phyloP scores from a whole-genome alignment of 1,140 invertebrate genomes.

The Hylaeus anthracinus region DNA sequence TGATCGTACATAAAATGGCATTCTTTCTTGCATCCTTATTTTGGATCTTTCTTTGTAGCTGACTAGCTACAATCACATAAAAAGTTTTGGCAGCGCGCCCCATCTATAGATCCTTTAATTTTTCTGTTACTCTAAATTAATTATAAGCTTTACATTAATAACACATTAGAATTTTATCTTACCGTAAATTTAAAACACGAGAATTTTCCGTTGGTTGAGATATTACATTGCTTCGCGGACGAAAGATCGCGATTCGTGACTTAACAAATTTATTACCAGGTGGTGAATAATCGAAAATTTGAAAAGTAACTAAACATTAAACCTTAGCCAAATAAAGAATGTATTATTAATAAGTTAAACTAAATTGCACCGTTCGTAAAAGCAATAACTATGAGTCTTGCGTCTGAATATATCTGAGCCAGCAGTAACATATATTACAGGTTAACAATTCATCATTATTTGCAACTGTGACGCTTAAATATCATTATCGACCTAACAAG shows the following conservation, averaged over 20 bases:
- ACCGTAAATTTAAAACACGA: neutral
- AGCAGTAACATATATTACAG: conserved; percentile 40
- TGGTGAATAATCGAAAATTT: neutral
- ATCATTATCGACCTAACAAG: conserved; percentile 41
- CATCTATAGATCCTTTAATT: conserved; percentile 32
- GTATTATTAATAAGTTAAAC: conserved; percentile 36
- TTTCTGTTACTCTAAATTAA: conserved; percentile 7
- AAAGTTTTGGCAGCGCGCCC: conserved; percentile 60
- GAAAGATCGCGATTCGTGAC: conserved; percentile 7
- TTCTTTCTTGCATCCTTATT: conserved; percentile 64
- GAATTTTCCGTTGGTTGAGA: conserved; percentile 13
- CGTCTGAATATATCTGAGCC: conserved; percentile 42
- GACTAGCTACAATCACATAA: conserved; percentile 61
- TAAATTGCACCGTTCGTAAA: conserved; percentile 42
- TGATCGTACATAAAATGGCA: conserved; percentile 55
- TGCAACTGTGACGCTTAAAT: conserved; percentile 42
- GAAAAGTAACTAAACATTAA: conserved; percentile 11
- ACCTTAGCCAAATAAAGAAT: conserved; percentile 18
- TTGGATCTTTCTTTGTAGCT: conserved; percentile 51
- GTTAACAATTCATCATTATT: conserved; percentile 33
- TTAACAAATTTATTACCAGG: neutral
- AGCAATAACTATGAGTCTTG: conserved; percentile 19
- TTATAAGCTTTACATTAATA: conserved; percentile 4
- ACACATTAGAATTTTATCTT: conserved; percentile 19
- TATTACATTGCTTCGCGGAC: neutral